phyloP scores from a whole-genome alignment of 2,888 invertebrate genomes.

The Caenorhabditis doughertyi region DNA sequence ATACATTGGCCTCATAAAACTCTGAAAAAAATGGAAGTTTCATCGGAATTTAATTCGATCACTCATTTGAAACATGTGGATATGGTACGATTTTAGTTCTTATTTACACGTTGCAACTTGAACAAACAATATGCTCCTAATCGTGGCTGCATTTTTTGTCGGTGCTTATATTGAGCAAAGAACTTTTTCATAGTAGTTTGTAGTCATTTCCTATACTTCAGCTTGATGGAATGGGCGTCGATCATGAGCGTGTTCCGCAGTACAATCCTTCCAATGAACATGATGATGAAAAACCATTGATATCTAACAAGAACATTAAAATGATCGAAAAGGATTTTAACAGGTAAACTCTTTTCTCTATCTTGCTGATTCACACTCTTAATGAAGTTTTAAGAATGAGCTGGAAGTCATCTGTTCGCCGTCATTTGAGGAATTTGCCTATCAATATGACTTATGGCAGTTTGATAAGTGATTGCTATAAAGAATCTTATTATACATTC shows the following conservation, averaged over 20 bases:
- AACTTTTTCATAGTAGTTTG: no score
- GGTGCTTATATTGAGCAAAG: no score
- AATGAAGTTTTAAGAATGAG: conserved; percentile 65
- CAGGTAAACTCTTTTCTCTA: no score
- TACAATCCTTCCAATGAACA: conserved; percentile 21
- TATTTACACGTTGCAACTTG: no score
- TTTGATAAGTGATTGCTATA: conserved; percentile 56
- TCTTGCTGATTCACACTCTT: no score
- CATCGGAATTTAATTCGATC: conserved; percentile 51
- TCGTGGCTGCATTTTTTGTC: no score
- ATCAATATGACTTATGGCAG: conserved; percentile 35
- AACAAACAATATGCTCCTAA: no score
- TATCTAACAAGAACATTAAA: conserved; percentile 46
- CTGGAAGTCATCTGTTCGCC: conserved; percentile 53
- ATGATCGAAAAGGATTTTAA: conserved; percentile 57
- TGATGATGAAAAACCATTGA: conserved; percentile 24
- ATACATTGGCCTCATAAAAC: conserved; percentile 60
- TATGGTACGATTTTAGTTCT: conserved; percentile 44
- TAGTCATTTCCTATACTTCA: no score
- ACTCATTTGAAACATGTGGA: conserved; percentile 61
- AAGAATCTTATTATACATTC: conserved; percentile 45
- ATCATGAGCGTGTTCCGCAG: conserved; percentile 30
- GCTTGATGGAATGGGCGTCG: conserved; percentile 48
- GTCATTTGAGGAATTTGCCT: conserved; percentile 47
- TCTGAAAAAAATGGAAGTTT: conserved; percentile 23